Percentiles rank a stretch among this genome's conserved stretches.
phyloP scores from a whole-genome alignment of 2,113 vertebrate genomes.

The Chaenocephalus aceratus region DNA sequence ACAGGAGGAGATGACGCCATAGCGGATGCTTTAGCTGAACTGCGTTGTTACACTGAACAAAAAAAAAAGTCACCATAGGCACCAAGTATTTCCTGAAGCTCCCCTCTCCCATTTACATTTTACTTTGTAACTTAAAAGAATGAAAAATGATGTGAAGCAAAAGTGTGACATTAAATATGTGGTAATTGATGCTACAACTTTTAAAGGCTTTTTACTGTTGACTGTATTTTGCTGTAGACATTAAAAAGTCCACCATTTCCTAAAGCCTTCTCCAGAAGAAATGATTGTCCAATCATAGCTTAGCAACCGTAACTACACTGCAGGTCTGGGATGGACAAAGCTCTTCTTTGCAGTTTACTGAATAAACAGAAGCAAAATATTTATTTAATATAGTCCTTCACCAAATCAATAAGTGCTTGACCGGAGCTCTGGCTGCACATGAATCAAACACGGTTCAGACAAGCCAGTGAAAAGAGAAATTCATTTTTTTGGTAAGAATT shows the following conservation, averaged over 20 bases:
- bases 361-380: too few relatives aligned
- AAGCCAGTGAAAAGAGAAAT: too few relatives aligned
- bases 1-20: neutral
- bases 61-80: neutral
- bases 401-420: too few relatives aligned
- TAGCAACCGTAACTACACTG: neutral
- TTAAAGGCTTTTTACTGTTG: neutral
- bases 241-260: constrained; percentile 3
- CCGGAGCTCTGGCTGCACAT: too few relatives aligned
- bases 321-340: neutral
- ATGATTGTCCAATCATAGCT: neutral
- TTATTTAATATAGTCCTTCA: too few relatives aligned
- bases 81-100: constrained; percentile 64
- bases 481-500: too few relatives aligned
- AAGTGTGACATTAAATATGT: neutral
- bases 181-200: neutral
- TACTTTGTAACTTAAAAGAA: constrained; percentile 11
- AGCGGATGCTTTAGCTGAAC: neutral
- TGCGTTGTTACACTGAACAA: neutral
- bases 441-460: too few relatives aligned
- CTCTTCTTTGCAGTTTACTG: too few relatives aligned
- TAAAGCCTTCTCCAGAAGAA: neutral
- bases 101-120: constrained; percentile 39
- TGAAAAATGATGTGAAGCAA: neutral
- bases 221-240: neutral